Base-by-base conservation (phyloP, 2,888 invertebrate species). In the Euspilapteryx auroguttella region DNA sequence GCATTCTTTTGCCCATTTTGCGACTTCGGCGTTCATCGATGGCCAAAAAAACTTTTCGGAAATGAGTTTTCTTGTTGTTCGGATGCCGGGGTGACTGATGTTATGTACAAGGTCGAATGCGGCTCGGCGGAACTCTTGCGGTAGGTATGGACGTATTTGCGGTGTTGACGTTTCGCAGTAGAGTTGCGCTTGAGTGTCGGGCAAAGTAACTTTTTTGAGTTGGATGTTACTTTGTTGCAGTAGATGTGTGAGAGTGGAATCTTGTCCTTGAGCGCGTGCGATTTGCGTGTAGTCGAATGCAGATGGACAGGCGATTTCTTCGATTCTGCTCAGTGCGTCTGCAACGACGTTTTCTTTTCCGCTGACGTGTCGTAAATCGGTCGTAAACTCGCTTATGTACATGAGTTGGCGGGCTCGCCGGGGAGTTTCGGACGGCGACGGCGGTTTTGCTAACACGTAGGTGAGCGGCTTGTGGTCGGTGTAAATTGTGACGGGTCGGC, bases 311-410 rank as follows among this genome's bases (percentile, higher is more conserved):
- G 24, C n/a, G 21, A 38, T 33, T 14, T 33, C 32, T 27, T 35
- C 40, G 9, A 37, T 21, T 10, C 38, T 31, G 12, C 36, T 36
- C 5, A 42, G 21, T 11, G 35, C 28, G 28, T 39, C 42, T 1
- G 37, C 37, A 3, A 35, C 35, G 12, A 26, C 20, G 24, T 40
- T 40, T 6, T 32, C 22, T 4, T 24, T n/a, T 7, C 38, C 39
- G 9, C 22, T 20, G 1, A 39, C 21, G 23, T 37, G 27, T 11
- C 30, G 27, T 12, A 39, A 37, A 6, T 38, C 31, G 1, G 32
- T 37, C 2, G 37, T 36, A 28, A 37, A 40, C 13, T 41, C 35
- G 17, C 38, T 37, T 8, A 42, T 40, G 20, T 28, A 40, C 8
- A 34, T 8, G 3, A 38, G 21, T 12, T 37, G 38, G 8, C 39